Base-by-base conservation (phyloP, 2,113 vertebrate species). In the Xiphias gladius region DNA sequence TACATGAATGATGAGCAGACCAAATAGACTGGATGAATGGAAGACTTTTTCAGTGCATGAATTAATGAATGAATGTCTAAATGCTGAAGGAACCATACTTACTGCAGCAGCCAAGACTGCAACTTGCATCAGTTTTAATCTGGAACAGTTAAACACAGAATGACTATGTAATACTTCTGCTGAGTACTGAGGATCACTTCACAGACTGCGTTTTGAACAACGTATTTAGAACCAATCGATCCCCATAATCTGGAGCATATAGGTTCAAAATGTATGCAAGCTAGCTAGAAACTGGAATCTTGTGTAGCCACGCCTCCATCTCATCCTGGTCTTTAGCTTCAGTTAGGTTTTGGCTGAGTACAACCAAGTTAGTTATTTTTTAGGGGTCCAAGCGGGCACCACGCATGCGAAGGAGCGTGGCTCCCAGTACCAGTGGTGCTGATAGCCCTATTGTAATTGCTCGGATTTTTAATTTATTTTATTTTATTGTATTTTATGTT, bases 21-120 rank as follows among this genome's bases (percentile, higher is more conserved):
- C 63, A 22, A 71, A 41, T 16, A 63, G 46, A 73, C 62, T n/a
- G 59, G 77, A 79, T 65, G 20, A 28, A 58, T n/a, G 19, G 28
- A 54, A 73, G 41, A 73, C 43, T 55, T 70, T n/a, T 73, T 73
- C 13, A 70, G 13, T 52, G 39, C 46, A 64, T 50, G 22, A 35
- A 65, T 68, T 46, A 77, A 79, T 77, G 30, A 71, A 70, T 78
- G 61, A 66, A 50, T 37, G 57, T 28, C 63, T 70, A 28, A 43
- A 43, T 13, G 48, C 24, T 66, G 59, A 62, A 76, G 67, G 20
- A 59, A 37, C 30, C 26, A 5, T 22, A 30, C 52, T 76, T 22
- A 57, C 17, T n/a, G 24, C 26, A 46, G 35, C 54, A 76, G 61
- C 32, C n/a, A 22, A 22, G 79, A n/a, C 16, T n/a, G 28, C 66